A percentile compares a stretch with the other conserved stretches of the same genome.
Conservation (phyloP, 2,888 invertebrate genomes). For the Pteria penguin region DNA sequence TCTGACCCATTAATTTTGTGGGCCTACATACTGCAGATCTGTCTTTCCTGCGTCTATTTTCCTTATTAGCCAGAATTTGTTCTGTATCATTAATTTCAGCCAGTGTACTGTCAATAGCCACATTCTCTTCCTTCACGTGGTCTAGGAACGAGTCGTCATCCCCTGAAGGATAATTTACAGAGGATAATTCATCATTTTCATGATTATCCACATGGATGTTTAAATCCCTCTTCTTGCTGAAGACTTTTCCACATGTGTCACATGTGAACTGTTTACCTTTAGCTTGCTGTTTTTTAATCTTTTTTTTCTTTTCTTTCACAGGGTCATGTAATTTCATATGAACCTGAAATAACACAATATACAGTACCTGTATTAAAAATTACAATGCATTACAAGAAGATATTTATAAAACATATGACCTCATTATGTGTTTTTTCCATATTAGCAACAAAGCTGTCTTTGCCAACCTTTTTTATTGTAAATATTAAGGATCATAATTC, state of each 20-base stretch:
- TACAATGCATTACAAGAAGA: neutral
- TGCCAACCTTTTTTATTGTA: too few relatives aligned
- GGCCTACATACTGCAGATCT: neutral
- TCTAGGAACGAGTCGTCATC: neutral
- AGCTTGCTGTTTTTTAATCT: neutral
- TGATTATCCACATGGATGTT: neutral
- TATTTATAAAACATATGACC: too few relatives aligned
- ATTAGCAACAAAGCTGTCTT: too few relatives aligned
- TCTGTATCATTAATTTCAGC: neutral
- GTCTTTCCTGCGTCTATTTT: neutral
- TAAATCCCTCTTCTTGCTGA: neutral
- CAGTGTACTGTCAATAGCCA: neutral
- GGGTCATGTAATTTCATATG: neutral
- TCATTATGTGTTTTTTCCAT: too few relatives aligned
- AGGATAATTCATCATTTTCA: neutral
- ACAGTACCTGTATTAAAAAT: neutral
- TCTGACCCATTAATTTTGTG: neutral
- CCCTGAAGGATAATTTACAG: neutral
- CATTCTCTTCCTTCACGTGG: neutral
- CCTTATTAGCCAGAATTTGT: neutral
- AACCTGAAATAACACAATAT: neutral
- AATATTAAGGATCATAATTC: too few relatives aligned
- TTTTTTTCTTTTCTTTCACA: neutral
- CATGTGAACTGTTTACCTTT: neutral
- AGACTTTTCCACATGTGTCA: neutral